These are phyloP conservation scores for Pyrrhia umbra DNA, from an alignment of 2,888 invertebrate species.

Conservation along the genomic window DNA sequence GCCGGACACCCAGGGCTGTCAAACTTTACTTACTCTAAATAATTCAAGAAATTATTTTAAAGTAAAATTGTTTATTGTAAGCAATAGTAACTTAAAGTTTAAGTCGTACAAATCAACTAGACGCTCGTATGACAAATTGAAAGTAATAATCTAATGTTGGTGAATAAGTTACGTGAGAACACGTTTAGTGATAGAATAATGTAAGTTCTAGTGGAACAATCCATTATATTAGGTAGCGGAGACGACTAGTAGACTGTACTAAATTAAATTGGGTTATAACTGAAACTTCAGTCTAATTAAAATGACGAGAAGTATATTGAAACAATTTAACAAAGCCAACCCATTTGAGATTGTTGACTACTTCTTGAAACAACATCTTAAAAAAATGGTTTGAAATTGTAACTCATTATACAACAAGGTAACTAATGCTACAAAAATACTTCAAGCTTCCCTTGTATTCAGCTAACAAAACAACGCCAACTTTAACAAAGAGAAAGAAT, in stretches of 20 bases:
- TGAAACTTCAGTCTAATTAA: too few species aligned
- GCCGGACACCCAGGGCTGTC: slow-evolving; percentile 88
- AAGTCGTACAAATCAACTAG: too few species aligned
- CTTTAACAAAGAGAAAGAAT: slow-evolving; percentile 9
- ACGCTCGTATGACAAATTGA: too few species aligned
- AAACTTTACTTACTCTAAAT: slow-evolving; percentile 48
- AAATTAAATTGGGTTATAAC: too few species aligned
- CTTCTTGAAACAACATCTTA: background rate
- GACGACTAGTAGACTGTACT: too few species aligned
- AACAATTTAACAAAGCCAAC: too few species aligned
- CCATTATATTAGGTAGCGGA: too few species aligned
- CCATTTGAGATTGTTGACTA: background rate
- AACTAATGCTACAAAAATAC: background rate
- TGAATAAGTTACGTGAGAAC: too few species aligned
- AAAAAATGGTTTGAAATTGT: background rate
- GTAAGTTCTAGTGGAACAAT: too few species aligned
- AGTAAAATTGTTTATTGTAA: background rate
- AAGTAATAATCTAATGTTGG: too few species aligned
- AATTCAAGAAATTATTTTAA: slow-evolving; percentile 9
- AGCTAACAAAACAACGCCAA: slow-evolving; percentile 6
- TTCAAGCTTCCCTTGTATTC: background rate
- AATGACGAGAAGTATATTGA: background rate
- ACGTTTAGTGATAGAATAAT: too few species aligned
- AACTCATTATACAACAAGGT: background rate
- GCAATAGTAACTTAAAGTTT: too few species aligned